phyloP scores from a whole-genome alignment of 2,888 invertebrate genomes.

The Adineta ricciae region DNA sequence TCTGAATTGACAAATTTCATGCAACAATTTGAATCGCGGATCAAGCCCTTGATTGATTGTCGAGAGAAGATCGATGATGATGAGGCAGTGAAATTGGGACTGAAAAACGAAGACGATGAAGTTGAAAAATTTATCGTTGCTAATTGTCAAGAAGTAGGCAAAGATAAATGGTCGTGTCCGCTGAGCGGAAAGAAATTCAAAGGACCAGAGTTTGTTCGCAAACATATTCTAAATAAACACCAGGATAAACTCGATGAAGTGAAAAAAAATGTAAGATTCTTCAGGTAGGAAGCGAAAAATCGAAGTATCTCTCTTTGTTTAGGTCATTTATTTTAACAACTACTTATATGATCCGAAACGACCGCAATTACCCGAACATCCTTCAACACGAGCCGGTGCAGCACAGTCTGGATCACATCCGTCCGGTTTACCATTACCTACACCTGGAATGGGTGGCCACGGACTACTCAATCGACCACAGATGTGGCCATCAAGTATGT shows the following conservation, averaged over 20 bases:
- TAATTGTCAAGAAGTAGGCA: conserved; percentile 82
- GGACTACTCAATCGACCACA: conserved; percentile 51
- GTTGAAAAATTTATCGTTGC: conserved; percentile 87
- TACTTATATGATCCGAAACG: conserved; percentile 82
- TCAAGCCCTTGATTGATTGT: conserved; percentile 30
- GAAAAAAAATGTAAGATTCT: conserved; percentile 65
- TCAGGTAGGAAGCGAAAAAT: neutral
- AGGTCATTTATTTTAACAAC: conserved; percentile 88
- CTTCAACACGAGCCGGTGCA: conserved; percentile 46
- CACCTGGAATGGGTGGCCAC: conserved; percentile 50
- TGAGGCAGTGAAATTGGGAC: conserved; percentile 32
- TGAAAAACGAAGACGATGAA: conserved; percentile 51
- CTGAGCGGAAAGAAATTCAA: conserved; percentile 97
- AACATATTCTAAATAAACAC: conserved; percentile 95
- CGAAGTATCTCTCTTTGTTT: conserved; percentile 36
- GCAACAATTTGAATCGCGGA: conserved; percentile 22
- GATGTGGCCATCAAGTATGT: conserved; percentile 37
- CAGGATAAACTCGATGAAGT: conserved; percentile 91
- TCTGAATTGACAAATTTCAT: conserved; percentile 36
- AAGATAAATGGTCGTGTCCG: conserved; percentile 97
- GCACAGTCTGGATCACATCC: conserved; percentile 52
- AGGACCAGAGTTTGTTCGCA: conserved; percentile 86
- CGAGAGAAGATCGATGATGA: conserved; percentile 26
- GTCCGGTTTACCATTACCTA: conserved; percentile 47
- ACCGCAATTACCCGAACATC: conserved; percentile 74